A percentile compares a stretch with the other conserved stretches of the same genome.
Conservation (phyloP, 2,888 invertebrate genomes). For the Biston stratarius region DNA sequence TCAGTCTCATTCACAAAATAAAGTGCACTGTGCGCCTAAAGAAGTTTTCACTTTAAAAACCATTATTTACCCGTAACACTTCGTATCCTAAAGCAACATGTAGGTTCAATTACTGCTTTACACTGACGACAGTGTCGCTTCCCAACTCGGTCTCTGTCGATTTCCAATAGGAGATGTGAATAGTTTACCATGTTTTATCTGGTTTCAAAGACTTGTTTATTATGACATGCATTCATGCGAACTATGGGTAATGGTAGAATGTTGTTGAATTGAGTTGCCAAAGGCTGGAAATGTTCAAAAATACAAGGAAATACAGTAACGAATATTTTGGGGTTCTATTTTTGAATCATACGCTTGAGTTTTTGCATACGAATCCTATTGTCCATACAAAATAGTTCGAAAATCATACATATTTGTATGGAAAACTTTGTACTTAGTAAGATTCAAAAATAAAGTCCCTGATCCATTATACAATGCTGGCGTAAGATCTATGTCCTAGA, state of each 20-base stretch:
- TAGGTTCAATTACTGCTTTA: constrained; percentile 11
- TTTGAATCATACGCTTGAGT: not conserved
- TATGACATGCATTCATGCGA: constrained; percentile 15
- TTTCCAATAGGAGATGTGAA: constrained; percentile 41
- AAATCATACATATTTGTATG: too few relatives aligned
- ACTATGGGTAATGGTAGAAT: constrained; percentile 1
- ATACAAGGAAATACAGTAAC: not conserved
- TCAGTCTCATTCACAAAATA: too few relatives aligned
- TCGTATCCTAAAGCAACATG: not conserved
- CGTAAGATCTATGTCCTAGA: too few relatives aligned
- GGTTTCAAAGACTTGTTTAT: constrained; percentile 26
- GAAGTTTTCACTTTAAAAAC: too few relatives aligned
- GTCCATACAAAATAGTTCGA: too few relatives aligned
- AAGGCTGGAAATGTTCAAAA: constrained; percentile 6
- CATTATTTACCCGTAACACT: too few relatives aligned
- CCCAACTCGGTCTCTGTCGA: constrained; percentile 28
- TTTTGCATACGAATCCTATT: too few relatives aligned
- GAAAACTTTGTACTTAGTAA: too few relatives aligned
- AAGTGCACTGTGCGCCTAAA: too few relatives aligned
- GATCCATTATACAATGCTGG: too few relatives aligned
- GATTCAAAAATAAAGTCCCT: too few relatives aligned
- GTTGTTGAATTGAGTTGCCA: constrained; percentile 8
- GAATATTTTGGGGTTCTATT: not conserved
- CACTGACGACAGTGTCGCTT: constrained; percentile 3
- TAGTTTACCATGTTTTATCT: constrained; percentile 35